phyloP scores from a whole-genome alignment of 1,140 invertebrate genomes.

The Rhizoglyphus robini region DNA sequence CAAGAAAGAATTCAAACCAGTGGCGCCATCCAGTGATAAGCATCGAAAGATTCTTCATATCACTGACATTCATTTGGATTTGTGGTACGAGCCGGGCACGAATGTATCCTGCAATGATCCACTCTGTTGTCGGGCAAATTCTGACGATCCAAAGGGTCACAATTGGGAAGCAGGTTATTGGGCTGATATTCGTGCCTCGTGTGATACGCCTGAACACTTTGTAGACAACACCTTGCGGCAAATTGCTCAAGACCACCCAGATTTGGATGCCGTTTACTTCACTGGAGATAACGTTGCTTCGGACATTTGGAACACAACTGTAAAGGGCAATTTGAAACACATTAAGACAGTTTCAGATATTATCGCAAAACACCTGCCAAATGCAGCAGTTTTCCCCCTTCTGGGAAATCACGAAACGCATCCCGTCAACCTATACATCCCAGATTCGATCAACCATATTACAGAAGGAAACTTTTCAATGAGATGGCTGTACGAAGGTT shows the following conservation, averaged over 20 bases:
- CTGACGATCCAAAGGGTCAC: constrained; percentile 27
- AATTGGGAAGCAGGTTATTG: constrained; percentile 50
- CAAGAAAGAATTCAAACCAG: neutral
- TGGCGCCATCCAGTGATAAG: neutral
- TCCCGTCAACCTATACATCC: constrained; percentile 61
- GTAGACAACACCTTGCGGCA: constrained; percentile 42
- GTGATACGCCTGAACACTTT: constrained; percentile 54
- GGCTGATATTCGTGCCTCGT: constrained; percentile 54
- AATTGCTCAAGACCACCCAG: constrained; percentile 30
- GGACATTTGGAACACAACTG: constrained; percentile 61
- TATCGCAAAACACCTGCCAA: constrained; percentile 36
- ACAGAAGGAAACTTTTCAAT: constrained; percentile 14
- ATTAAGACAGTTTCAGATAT: neutral
- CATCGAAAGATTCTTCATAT: constrained; percentile 48
- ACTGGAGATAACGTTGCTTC: constrained; percentile 72
- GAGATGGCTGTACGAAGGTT: constrained; percentile 16
- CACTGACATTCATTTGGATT: constrained; percentile 66
- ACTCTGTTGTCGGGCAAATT: constrained; percentile 56
- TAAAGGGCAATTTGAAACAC: constrained; percentile 29
- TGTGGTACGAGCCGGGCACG: constrained; percentile 48
- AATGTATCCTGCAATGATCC: constrained; percentile 56
- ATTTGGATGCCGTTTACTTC: constrained; percentile 58
- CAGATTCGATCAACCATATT: neutral
- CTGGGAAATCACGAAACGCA: constrained; percentile 80
- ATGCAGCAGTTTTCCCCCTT: constrained; percentile 51